These are phyloP conservation scores for Pelecanoides urinatrix DNA, from an alignment of 2,113 vertebrate genomes.

Conservation along the genomic window DNA sequence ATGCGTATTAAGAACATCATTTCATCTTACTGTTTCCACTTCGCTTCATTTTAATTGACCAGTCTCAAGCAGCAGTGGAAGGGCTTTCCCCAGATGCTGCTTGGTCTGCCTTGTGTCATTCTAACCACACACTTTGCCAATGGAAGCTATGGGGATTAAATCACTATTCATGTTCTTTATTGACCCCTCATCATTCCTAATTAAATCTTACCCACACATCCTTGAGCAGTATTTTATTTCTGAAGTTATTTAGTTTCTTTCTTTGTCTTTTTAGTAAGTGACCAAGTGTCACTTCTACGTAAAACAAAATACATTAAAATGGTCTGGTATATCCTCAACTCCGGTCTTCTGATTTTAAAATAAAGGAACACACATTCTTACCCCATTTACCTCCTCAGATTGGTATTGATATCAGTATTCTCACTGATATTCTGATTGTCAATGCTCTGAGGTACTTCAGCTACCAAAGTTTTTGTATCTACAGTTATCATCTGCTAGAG, in stretches of 20 bases:
- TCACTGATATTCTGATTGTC: background rate
- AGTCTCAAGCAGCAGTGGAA: background rate
- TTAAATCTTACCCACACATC: background rate
- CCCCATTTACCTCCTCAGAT: background rate
- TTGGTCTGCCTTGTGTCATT: background rate
- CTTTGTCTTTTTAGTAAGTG: background rate
- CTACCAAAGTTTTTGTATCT: background rate
- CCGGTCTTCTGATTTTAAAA: background rate
- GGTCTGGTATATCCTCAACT: background rate
- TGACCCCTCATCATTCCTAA: background rate
- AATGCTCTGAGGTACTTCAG: background rate
- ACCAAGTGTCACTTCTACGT: background rate
- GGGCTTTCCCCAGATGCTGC: background rate
- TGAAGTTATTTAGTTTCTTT: background rate
- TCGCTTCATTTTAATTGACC: background rate
- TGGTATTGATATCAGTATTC: background rate
- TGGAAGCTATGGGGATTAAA: background rate
- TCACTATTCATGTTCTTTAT: background rate
- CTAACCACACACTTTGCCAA: background rate
- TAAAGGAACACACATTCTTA: background rate
- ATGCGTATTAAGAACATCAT: rapidly evolving
- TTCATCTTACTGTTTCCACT: background rate
- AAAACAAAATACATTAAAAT: background rate
- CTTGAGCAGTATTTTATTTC: background rate
- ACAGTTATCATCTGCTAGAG: background rate